A percentile compares a stretch with the other conserved stretches of the same genome.
phyloP scores from a whole-genome alignment of 2,888 invertebrate genomes.

The Chromoteleia sp. region DNA sequence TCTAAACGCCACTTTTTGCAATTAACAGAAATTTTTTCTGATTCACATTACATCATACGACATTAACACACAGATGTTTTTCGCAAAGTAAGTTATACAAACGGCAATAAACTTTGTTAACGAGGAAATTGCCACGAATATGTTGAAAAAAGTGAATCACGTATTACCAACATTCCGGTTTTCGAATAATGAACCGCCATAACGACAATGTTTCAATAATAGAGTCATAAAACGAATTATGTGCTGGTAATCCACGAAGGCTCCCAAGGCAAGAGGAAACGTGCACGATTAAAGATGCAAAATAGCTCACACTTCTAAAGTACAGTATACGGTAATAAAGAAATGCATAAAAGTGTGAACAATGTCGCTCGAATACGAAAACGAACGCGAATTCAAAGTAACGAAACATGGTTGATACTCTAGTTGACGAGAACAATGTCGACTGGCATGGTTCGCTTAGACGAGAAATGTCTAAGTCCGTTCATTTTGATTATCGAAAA shows the following conservation, averaged over 20 bases:
- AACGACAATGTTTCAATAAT: conserved; percentile 28
- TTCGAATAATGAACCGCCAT: conserved; percentile 5
- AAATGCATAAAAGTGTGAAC: not conserved
- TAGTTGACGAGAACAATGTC: not conserved
- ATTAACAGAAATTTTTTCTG: too few relatives aligned
- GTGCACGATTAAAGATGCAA: conserved; percentile 42
- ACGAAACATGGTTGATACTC: not conserved
- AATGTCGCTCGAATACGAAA: not conserved
- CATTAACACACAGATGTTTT: conserved; percentile 8
- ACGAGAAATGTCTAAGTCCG: too few relatives aligned
- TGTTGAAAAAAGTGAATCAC: conserved; percentile 10
- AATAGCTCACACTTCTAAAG: conserved; percentile 7
- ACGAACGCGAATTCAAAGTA: not conserved
- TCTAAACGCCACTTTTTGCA: conserved; percentile 1
- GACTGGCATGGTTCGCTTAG: too few relatives aligned
- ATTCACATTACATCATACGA: conserved; percentile 25
- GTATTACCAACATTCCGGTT: conserved; percentile 37
- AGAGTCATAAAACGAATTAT: conserved; percentile 29
- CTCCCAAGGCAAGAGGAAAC: conserved; percentile 42
- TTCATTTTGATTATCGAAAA: not conserved
- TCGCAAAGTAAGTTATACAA: conserved; percentile 13
- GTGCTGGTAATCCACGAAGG: not conserved
- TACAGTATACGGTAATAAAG: conserved; percentile 4
- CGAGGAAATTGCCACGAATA: conserved; percentile 4
- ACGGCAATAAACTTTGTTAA: conserved; percentile 34